A percentile compares a stretch with the other conserved stretches of the same genome.
Conservation (phyloP, 2,888 invertebrate species). For the Hyalella azteca region DNA sequence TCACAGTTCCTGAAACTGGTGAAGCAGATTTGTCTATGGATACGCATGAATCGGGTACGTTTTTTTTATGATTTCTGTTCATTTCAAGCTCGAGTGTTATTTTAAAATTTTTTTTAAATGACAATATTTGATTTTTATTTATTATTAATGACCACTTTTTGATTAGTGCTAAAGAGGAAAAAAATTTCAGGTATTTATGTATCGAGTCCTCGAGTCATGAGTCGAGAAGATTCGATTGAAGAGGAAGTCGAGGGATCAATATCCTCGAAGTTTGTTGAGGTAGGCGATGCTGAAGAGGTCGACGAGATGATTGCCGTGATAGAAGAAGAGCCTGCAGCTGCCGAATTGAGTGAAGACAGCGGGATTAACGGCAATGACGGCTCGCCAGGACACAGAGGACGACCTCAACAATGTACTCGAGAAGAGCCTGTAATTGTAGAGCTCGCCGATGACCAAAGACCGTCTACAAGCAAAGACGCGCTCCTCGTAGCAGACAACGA, state of each 20-base stretch:
- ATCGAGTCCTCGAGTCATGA: constrained; percentile 50
- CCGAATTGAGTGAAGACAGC: neutral
- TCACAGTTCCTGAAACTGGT: neutral
- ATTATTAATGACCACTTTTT: too few relatives aligned
- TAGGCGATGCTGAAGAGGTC: constrained; percentile 47
- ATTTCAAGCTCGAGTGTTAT: too few relatives aligned
- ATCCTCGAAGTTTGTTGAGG: constrained; percentile 55
- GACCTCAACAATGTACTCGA: neutral
- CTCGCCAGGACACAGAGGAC: neutral
- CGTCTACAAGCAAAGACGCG: neutral
- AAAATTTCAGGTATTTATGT: constrained; percentile 50
- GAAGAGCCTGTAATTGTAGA: neutral
- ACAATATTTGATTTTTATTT: too few relatives aligned
- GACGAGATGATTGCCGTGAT: constrained; percentile 15
- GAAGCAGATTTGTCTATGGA: neutral
- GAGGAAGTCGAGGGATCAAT: constrained; percentile 52
- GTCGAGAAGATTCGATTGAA: constrained; percentile 45
- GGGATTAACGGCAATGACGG: neutral
- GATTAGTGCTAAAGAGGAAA: too few relatives aligned
- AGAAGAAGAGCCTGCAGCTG: neutral
- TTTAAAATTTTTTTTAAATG: too few relatives aligned
- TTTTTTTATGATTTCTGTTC: neutral
- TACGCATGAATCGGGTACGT: constrained; percentile 23
- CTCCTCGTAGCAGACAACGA: neutral
- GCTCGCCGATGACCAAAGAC: neutral